Percentiles rank a stretch among this genome's conserved stretches.
These are phyloP conservation scores for Colius striatus DNA, from an alignment of 2,113 vertebrate species.

Conservation along the genomic window DNA sequence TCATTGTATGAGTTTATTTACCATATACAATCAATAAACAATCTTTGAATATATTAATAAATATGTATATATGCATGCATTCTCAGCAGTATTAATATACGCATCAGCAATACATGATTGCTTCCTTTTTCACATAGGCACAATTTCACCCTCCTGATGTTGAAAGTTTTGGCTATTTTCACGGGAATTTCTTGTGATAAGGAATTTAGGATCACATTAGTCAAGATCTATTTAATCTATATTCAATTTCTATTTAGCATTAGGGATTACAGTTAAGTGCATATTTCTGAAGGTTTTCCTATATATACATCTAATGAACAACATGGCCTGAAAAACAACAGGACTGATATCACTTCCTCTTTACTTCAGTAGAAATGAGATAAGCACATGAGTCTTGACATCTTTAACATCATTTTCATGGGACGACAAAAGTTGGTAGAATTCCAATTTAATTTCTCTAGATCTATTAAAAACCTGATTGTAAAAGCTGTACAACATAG, in stretches of 20 bases:
- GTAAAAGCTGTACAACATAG: slow-evolving; percentile 72
- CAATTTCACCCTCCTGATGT: slow-evolving; percentile 26
- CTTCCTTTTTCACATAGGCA: not conserved
- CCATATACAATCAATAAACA: slow-evolving; percentile 38
- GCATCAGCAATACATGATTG: slow-evolving; percentile 31
- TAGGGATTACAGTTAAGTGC: not conserved
- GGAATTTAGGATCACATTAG: not conserved
- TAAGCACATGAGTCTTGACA: slow-evolving; percentile 3
- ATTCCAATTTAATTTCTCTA: slow-evolving; percentile 74
- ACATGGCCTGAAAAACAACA: not conserved
- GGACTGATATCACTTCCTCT: not conserved
- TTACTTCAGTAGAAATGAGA: not conserved
- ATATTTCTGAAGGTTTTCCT: not conserved
- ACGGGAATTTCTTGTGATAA: not conserved
- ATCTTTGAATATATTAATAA: slow-evolving; percentile 25
- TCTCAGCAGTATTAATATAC: slow-evolving; percentile 28
- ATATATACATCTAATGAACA: not conserved
- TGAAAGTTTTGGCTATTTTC: not conserved
- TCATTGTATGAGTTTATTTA: slow-evolving; percentile 5
- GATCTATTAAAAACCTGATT: slow-evolving; percentile 74
- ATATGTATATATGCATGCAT: slow-evolving; percentile 21
- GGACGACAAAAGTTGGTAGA: slow-evolving; percentile 70
- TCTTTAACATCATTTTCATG: slow-evolving; percentile 28
- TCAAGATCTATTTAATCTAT: not conserved
- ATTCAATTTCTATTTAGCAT: not conserved